Base-by-base conservation (phyloP, 2,797 vertebrate genomes). In the Falco rusticolus region DNA sequence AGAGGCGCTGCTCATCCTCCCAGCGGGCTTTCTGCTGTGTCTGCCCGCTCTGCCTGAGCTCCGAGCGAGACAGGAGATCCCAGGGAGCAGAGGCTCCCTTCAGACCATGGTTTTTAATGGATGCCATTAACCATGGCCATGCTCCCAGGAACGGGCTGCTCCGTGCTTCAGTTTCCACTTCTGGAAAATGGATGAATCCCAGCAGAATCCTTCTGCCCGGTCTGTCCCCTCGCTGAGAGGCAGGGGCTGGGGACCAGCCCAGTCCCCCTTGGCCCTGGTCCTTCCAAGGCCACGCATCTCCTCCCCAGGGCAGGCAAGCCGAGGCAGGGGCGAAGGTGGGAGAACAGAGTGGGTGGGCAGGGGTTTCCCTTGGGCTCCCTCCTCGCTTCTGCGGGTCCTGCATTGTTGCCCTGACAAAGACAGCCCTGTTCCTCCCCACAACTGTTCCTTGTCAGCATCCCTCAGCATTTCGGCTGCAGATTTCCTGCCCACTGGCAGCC, bases 401-500 rank as follows among this genome's bases (percentile, higher is more conserved):
- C 74, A 64, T 84, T 90, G 77, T 90, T 26, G 22, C 53, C 43
- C 57, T 92, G 93, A 91, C 96, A 96, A 96, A 94, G 87, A 51
- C 93, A 90, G 70, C 66, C 74, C 94, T 94, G 83, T 94, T 93
- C 77, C 51, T 94, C 77, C 87, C 89, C 89, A 89, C 91, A 95
- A 5, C 92, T 43, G 0, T 47, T 95, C 92, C 93, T 87, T 94
- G 92, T 95, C 89, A 89, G 88, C 93, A 34, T 90, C 93, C 90
- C 74, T 81, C 79, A 64, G 87, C 65, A 5, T 22, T 77, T 81
- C 0, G 12, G 81, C 94, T 12, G 90, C 85, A 92, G 90, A 92
- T 96, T 93, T 92, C 93, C 93, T 96, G 94, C 92, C 87, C 71
- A 2, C 82, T 86, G 95, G 94, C 95, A 91, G 83, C 87, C 9